Evolutionary conservation across 1,140 invertebrate species (phyloP), one percentile per base, ranked within the genome.

Genomic region (Tetramorium simillimum): DNA sequence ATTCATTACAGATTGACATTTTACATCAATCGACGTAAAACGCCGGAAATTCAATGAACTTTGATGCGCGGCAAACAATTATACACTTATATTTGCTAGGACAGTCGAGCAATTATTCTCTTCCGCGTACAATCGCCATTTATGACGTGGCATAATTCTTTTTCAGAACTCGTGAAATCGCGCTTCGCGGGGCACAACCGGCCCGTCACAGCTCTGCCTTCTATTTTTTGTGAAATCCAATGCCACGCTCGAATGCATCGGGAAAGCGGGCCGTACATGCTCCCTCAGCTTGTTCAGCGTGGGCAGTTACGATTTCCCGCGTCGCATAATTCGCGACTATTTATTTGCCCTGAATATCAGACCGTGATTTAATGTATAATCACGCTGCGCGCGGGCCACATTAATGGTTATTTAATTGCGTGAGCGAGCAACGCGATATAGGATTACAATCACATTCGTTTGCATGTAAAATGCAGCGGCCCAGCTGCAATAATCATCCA

Each of bases 141-240:
- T 51, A 65, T 43, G 77, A 84, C 56, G 40, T 21, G 43, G 56
- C 46, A 49, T 21, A 84, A 69, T 84, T 89, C 81, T 87, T 85
- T 78, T 65, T 78, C 37, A 5, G 69, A 53, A 84, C 51, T 75
- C 46, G 60, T 60, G 40, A 46, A 63, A 82, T 75, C 51, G 49
- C 56, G 80, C 49, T 70, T 40, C 33, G n/a, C 18, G 43, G 60
- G 60, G 51, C 63, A 63, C 56, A 58, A 87, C 81, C 72, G 46
- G 16, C 49, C 24, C 46, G 33, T 56, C 60, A 80, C 86, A 67
- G 51, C 78, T 86, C 58, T 51, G 56, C 67, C 63, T 76, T 73
- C 73, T 86, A 73, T 89, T 75, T 65, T 81, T 92, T 69, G 86
- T 40, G 70, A 89, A 92, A 93, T 92, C 92, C 92, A 93, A 93